phyloP scores from a whole-genome alignment of 2,797 vertebrate genomes.

The Cuniculus paca region DNA sequence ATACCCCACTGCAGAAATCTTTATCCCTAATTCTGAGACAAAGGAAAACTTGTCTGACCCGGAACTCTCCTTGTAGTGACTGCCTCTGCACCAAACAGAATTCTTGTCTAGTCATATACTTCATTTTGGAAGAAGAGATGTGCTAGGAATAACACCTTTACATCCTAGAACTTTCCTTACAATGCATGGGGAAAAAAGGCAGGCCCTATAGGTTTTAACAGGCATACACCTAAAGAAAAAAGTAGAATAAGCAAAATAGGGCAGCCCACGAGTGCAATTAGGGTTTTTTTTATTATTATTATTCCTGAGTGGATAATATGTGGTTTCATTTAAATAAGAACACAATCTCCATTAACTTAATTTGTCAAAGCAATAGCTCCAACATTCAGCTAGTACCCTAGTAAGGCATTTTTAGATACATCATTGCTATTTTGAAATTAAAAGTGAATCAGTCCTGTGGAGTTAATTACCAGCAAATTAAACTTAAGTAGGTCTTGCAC shows the following conservation, averaged over 20 bases:
- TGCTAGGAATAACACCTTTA: not conserved
- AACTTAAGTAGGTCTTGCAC: constrained; percentile 65
- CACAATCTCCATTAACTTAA: constrained; percentile 72
- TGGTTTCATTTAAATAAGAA: constrained; percentile 74
- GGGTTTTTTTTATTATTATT: constrained; percentile 20
- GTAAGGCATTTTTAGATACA: constrained; percentile 69
- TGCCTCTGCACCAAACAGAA: not conserved
- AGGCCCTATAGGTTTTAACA: not conserved
- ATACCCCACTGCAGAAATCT: not conserved
- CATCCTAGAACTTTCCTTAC: not conserved
- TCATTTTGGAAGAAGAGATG: constrained; percentile 1
- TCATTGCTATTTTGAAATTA: constrained; percentile 70
- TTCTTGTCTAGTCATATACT: not conserved
- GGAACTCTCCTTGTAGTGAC: not conserved
- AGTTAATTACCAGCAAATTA: constrained; percentile 79
- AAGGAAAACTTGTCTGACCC: not conserved
- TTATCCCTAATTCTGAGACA: not conserved
- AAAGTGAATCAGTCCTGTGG: constrained; percentile 73
- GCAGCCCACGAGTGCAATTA: constrained; percentile 62
- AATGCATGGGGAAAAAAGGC: not conserved
- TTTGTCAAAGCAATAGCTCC: constrained; percentile 60
- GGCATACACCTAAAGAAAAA: not conserved
- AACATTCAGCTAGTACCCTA: constrained; percentile 39
- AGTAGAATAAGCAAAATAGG: constrained; percentile 58
- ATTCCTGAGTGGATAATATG: constrained; percentile 74